Evolutionary conservation across 2,888 invertebrate species (phyloP).

Genomic region (Thymelicus lineola): DNA sequence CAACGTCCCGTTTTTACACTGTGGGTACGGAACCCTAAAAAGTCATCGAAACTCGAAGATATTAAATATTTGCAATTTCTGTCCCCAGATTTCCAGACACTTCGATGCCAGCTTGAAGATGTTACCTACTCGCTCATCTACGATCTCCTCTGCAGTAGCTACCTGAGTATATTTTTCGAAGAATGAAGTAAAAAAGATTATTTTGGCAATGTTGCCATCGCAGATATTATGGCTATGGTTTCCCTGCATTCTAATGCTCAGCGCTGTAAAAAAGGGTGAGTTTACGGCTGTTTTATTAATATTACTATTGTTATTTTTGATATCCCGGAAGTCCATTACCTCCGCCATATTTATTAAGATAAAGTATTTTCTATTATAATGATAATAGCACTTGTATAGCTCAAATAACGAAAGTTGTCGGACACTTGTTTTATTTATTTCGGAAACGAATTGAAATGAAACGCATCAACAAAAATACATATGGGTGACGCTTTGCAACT

Average conservation of each 20-base stretch:
- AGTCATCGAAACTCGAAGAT: too few relatives aligned
- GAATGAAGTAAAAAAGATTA: constrained; percentile 30
- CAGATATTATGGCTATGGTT: constrained; percentile 33
- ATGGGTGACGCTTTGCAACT: too few relatives aligned
- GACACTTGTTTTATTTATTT: too few relatives aligned
- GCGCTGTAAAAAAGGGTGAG: constrained; percentile 36
- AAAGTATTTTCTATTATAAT: background rate
- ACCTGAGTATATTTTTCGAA: constrained; percentile 17
- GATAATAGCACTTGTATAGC: background rate
- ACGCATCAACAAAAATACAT: too few relatives aligned
- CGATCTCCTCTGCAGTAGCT: constrained; percentile 5
- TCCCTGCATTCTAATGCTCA: constrained; percentile 21
- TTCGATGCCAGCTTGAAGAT: constrained; percentile 19
- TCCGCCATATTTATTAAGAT: constrained; percentile 1
- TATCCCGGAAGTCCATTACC: constrained; percentile 1
- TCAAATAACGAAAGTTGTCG: background rate
- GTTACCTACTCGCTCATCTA: constrained; percentile 8
- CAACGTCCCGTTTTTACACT: too few relatives aligned
- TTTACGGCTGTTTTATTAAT: constrained; percentile 17
- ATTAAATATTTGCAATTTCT: background rate
- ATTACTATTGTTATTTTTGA: constrained; percentile 18
- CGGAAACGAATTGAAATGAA: too few relatives aligned
- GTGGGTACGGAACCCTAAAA: too few relatives aligned
- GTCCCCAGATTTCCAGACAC: constrained; percentile 10
- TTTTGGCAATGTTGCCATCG: constrained; percentile 37